phyloP scores from a whole-genome alignment of 2,797 vertebrate genomes.

The Chelon auratus region DNA sequence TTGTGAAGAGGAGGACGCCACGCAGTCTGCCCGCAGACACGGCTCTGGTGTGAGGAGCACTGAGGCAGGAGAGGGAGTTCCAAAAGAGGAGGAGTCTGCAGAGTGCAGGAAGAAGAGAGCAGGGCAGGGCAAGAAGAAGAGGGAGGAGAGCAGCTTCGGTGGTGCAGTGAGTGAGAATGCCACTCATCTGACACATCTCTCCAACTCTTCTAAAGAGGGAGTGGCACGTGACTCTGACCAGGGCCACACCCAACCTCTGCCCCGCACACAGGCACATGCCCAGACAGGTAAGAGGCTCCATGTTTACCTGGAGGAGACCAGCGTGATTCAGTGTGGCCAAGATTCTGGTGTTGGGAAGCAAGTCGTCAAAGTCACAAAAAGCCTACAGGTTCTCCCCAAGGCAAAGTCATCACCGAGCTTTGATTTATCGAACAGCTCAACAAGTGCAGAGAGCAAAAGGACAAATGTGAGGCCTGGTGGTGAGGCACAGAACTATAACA shows the following conservation, averaged over 20 bases:
- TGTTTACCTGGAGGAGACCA: constrained; percentile 82
- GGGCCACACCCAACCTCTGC: constrained; percentile 47
- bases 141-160: constrained; percentile 60
- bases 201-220: constrained; percentile 60
- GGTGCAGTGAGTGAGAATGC: constrained; percentile 66
- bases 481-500: constrained; percentile 44
- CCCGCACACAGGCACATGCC: constrained; percentile 34
- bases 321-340: constrained; percentile 59
- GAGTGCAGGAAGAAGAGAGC: constrained; percentile 48
- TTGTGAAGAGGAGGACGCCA: constrained; percentile 71
- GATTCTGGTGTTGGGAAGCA: constrained; percentile 41
- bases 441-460: constrained; percentile 41
- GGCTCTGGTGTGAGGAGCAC: constrained; percentile 53
- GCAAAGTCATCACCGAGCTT: constrained; percentile 41
- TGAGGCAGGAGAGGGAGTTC: constrained; percentile 55
- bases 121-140: constrained; percentile 52
- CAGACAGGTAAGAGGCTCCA: constrained; percentile 67
- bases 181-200: constrained; percentile 74
- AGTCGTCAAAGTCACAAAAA: constrained; percentile 65
- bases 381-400: constrained; percentile 56
- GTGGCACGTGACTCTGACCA: constrained; percentile 62
- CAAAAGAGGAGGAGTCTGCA: constrained; percentile 72
- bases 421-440: constrained; percentile 22
- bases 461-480: constrained; percentile 30
- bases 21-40: constrained; percentile 73